Evolutionary conservation across 2,113 vertebrate genomes (phyloP), one percentile per base, ranked within the genome.

Genomic region (Globicephala melas): DNA sequence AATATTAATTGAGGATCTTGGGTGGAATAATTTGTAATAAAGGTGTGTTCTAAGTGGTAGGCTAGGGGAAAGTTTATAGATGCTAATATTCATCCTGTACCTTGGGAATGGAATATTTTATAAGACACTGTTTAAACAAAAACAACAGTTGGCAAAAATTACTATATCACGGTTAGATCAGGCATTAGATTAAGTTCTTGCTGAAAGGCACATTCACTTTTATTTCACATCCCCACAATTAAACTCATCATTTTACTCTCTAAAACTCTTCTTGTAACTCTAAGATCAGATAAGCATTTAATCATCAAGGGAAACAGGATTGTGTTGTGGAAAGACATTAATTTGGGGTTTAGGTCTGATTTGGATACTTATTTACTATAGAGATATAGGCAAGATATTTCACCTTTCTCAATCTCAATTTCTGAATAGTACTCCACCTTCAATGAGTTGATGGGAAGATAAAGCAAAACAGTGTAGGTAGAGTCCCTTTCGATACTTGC

Each of bases 211-310:
- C 50, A 90, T 90, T 94, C 44, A 38, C 2, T 94, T 91, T 94
- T 97, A 76, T 96, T 97, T 93, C 89, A 74, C 83, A 95, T 84
- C 44, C 83, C 47, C 55, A 95, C 89, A 96, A 93, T 93, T 95
- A 93, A 97, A 91, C 17, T 82, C 67, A 93, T 95, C 65, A 53
- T 97, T 92, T 93, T 82, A 85, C 6, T 86, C 50, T 62, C 14
- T 93, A 83, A 93, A 95, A 91, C 28, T 80, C 33, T 70, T 50
- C 33, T 41, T 87, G 31, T 62, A 89, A 89, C 79, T 92, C 33
- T 92, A 79, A 96, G 89, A 97, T 96, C 81, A 91, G 93, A 93
- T 97, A 92, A 96, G n/a, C 10, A 87, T 55, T 97, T 96, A 93
- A 82, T 97, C 96, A 95, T 87, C 79, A 79, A 87, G 41, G 10